Evolutionary conservation across 2,888 invertebrate species (phyloP), one percentile per base, ranked within the genome.

Genomic region (Aleiodes testaceus): DNA sequence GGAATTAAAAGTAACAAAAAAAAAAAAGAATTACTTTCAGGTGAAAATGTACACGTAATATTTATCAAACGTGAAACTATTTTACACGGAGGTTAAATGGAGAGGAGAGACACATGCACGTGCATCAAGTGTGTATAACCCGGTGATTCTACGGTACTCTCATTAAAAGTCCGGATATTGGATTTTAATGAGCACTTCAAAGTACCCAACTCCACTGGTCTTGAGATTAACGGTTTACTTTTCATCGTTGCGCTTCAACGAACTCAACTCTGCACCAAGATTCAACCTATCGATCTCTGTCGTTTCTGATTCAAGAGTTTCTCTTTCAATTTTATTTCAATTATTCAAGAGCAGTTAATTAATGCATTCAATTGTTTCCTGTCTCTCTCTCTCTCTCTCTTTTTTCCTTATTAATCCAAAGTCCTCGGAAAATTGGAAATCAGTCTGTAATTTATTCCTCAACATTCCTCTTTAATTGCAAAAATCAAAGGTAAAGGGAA

Each of bases 111-210:
- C 53, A 53, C 53, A 53, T 26, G 26, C 9, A 53, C 53, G n/a
- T n/a, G 26, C n/a, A 53, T 53, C n/a, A 53, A 53, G 53, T 53
- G 30, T 53, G 30, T 53, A 53, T 53, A 22, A 53, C 53, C 53
- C 53, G 45, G 30, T 16, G 55, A 64, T 22, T 45, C 7, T 12
- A 59, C 14, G 22, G 14, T 22, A 61, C 52, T 55, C 50, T 71
- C 66, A 69, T 74, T 71, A 74, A 74, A 69, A 74, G 67, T 66
- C 69, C 66, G 64, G 71, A 74, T 74, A 74, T 74, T 74, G 71
- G 55, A 71, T 74, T 74, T 74, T 72, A 74, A 74, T 72, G 74
- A 64, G 55, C 42, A 66, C 71, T 66, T 64, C 45, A 61, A 73
- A 73, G 70, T 73, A 59, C 30, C 61, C 20, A 52, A 52, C 47